A percentile compares a stretch with the other conserved stretches of the same genome.
Conservation (phyloP, 2,113 vertebrate species). For the Loxodonta africana region DNA sequence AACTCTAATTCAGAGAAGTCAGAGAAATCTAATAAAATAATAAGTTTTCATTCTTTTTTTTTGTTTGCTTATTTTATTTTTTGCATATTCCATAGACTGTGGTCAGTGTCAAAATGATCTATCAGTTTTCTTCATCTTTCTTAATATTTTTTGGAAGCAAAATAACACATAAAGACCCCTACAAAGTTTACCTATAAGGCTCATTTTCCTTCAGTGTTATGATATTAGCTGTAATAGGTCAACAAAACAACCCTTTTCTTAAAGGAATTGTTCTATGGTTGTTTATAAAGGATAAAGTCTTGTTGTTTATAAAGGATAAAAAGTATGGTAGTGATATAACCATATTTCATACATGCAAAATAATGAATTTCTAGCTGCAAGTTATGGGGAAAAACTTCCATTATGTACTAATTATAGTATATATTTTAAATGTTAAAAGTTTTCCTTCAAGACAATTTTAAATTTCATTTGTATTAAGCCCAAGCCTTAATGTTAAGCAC, state of each 20-base stretch:
- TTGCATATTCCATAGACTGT: not conserved
- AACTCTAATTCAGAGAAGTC: not conserved
- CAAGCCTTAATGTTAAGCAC: not conserved
- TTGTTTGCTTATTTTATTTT: not conserved
- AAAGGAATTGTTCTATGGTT: not conserved
- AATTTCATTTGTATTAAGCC: not conserved
- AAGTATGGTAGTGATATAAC: not conserved
- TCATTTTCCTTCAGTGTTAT: constrained; percentile 22
- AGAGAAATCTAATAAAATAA: not conserved
- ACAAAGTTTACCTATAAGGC: not conserved
- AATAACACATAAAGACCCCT: not conserved
- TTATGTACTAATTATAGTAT: not conserved
- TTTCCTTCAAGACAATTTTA: not conserved
- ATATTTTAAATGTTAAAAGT: not conserved
- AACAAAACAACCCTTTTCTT: not conserved
- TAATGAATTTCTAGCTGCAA: not conserved
- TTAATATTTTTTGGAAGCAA: not conserved
- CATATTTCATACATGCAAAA: not conserved
- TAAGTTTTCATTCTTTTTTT: not conserved
- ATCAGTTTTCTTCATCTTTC: not conserved
- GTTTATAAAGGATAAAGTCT: not conserved
- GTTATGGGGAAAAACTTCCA: not conserved
- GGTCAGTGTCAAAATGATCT: not conserved
- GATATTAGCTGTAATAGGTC: not conserved
- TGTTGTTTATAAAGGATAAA: not conserved